Evolutionary conservation across 2,113 vertebrate species (phyloP), one percentile per base, ranked within the genome.

Genomic region (Trichomycterus rosablanca): DNA sequence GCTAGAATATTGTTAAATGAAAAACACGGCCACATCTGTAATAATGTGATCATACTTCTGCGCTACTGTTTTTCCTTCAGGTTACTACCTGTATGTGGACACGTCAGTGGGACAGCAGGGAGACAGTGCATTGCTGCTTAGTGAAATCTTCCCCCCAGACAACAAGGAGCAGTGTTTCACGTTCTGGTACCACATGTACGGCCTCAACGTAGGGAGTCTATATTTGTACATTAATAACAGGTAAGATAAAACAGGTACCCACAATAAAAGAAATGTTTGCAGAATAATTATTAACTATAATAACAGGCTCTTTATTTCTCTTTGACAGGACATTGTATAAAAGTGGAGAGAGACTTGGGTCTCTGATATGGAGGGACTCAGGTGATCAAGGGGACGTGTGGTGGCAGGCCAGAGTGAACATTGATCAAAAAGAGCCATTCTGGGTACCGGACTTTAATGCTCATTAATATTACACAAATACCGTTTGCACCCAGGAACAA

Each of bases 101-200:
- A 81, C 69, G 69, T 77, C 72, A 6, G 79, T 83, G 65, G 86
- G 85, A 1, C 26, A 54, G 11, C 74, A 71, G 81, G 81, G 81
- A 63, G 72, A 76, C 43, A 23, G 8, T 39, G 71, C 82, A 43
- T 74, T 75, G 56, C 72, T 87, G 12, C 57, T 80, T 39, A 80
- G 85, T 68, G 84, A 85, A 7, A 76, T 86, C 22, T 66, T 82
- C 34, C 68, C 77, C 22, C 67, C 79, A 15, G 50, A 71, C 75
- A 74, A 49, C 8, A 73, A 59, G 51, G 79, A 78, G 3, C 73
- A 81, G 73, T 87, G 84, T 73, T 72, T 88, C 9, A 79, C 32
- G 12, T 87, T 88, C 71, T 88, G 85, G 84, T 87, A 84, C 65
- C 78, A 86, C 46, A 84, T 85, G 71, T 65, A 66, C 32, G 80